Conservation (phyloP, 1,140 invertebrate genomes). For the Zaprionus taronus region DNA sequence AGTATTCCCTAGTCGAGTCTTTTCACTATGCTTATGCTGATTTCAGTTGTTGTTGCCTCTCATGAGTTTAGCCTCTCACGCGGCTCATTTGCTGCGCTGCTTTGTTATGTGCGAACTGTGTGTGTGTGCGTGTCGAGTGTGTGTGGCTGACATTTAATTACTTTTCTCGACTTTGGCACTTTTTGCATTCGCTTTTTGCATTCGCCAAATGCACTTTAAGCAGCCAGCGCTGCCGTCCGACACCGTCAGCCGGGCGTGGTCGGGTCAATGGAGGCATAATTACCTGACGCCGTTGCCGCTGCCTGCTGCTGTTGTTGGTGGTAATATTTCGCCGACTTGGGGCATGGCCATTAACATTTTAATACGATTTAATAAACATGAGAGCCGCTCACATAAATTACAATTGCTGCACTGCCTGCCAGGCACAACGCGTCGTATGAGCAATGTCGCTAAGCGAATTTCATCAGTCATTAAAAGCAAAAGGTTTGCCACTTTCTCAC, state of each 20-base stretch:
- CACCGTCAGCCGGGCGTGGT: constrained; percentile 31
- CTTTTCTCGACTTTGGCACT: constrained; percentile 62
- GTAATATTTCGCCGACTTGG: constrained; percentile 70
- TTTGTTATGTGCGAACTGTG: background rate
- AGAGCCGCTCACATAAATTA: constrained; percentile 65
- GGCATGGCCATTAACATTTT: constrained; percentile 74
- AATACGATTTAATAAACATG: constrained; percentile 73
- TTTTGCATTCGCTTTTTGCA: constrained; percentile 60
- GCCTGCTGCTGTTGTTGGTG: constrained; percentile 23
- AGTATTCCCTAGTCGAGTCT: background rate
- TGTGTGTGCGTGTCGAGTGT: background rate
- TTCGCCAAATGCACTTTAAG: constrained; percentile 74
- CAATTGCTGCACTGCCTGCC: constrained; percentile 30
- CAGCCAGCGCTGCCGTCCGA: constrained; percentile 14
- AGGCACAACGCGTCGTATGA: constrained; percentile 61
- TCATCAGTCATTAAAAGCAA: constrained; percentile 55
- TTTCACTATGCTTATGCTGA: background rate
- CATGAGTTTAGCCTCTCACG: constrained; percentile 46
- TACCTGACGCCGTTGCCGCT: constrained; percentile 43
- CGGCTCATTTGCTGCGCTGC: constrained; percentile 50
- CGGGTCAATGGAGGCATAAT: constrained; percentile 76
- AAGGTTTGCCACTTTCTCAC: constrained; percentile 3
- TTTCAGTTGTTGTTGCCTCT: constrained; percentile 29
- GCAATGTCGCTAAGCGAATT: constrained; percentile 56
- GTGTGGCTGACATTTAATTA: constrained; percentile 67